These are phyloP conservation scores for Cettia cetti DNA, from an alignment of 2,113 vertebrate species.

Conservation along the genomic window DNA sequence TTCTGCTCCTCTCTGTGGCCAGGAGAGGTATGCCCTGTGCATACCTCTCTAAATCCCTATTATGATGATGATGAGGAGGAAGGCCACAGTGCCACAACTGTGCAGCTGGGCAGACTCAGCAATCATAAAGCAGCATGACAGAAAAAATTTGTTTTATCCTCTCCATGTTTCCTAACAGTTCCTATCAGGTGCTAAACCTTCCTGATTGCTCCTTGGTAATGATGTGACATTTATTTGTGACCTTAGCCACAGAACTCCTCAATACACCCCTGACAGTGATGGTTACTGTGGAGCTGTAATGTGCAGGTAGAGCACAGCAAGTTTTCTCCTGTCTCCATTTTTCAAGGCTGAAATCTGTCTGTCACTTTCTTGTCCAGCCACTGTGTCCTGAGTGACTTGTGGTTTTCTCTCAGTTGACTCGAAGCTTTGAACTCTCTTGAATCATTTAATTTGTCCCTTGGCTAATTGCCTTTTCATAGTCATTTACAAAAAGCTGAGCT, in stretches of 20 bases:
- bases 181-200: neutral
- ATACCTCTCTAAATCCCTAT: neutral
- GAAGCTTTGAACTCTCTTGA: constrained; percentile 19
- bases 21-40: neutral
- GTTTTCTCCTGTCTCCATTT: neutral
- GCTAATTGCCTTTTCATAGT: constrained; percentile 18
- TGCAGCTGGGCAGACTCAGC: neutral
- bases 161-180: neutral
- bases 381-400: neutral
- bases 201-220: neutral
- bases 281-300: neutral
- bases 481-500: neutral
- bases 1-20: neutral
- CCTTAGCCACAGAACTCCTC: neutral
- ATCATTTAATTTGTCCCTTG: neutral
- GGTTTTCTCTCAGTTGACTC: neutral
- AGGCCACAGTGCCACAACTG: neutral
- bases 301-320: neutral
- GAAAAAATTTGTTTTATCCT: neutral
- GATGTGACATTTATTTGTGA: neutral
- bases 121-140: neutral
- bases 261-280: neutral
- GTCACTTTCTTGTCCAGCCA: neutral
- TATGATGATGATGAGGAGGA: neutral
- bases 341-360: neutral